phyloP scores from a whole-genome alignment of 2,113 vertebrate genomes.

The Muntiacus reevesi region DNA sequence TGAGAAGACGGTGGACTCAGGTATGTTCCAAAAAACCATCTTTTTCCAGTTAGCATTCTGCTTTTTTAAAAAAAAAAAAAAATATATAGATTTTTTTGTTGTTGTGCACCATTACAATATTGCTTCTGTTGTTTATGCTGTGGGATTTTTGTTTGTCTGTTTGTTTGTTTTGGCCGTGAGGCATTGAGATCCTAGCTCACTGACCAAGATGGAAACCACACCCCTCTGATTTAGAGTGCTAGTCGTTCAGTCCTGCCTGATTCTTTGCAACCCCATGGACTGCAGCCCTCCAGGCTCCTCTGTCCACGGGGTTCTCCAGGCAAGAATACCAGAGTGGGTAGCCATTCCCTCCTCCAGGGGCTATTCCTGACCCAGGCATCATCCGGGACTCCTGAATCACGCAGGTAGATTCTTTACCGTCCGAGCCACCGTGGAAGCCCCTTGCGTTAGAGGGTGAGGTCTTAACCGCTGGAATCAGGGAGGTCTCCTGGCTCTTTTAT shows the following conservation, averaged over 20 bases:
- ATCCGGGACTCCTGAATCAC: neutral
- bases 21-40: neutral
- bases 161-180: accelerated
- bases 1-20: neutral
- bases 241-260: accelerated
- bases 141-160: accelerated
- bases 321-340: neutral
- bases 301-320: neutral
- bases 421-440: neutral
- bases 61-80: too few relatives aligned
- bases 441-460: accelerated
- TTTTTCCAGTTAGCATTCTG: neutral
- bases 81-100: neutral
- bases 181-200: neutral
- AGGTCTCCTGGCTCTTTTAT: neutral
- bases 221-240: neutral
- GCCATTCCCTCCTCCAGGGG: neutral
- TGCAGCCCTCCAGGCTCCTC: accelerated
- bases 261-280: accelerated
- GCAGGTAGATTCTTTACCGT: accelerated
- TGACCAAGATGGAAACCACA: neutral
- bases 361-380: accelerated
- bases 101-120: neutral
- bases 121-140: neutral
- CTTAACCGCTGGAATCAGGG: neutral